Evolutionary conservation across 2,113 vertebrate genomes (phyloP).

Genomic region (Trematomus loennbergii): DNA sequence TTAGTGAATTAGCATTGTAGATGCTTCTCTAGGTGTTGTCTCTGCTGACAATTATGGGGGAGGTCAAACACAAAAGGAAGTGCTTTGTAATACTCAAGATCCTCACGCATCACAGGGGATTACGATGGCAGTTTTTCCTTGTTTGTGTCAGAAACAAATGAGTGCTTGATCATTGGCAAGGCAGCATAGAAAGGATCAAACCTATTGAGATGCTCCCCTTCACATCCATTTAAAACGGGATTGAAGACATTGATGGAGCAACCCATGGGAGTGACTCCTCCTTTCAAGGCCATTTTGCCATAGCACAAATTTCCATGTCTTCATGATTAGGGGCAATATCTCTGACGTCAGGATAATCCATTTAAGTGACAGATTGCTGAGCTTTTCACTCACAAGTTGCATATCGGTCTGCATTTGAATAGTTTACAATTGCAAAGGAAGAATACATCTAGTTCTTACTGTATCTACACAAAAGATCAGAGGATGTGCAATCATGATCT

Average conservation of each 20-base stretch:
- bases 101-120: not conserved
- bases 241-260: conserved; percentile 53
- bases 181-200: conserved; percentile 28
- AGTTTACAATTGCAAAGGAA: conserved; percentile 27
- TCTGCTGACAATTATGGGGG: conserved; percentile 4
- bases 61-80: conserved; percentile 41
- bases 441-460: conserved; percentile 36
- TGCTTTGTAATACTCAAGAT: not conserved
- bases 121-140: not conserved
- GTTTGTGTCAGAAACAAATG: conserved; percentile 51
- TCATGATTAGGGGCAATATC: conserved; percentile 69
- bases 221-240: conserved; percentile 38
- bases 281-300: conserved; percentile 52
- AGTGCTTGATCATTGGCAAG: conserved; percentile 39
- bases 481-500: conserved; percentile 3
- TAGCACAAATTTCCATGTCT: conserved; percentile 65
- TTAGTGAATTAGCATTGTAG: conserved; percentile 35
- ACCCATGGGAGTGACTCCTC: conserved; percentile 43
- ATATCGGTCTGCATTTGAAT: conserved; percentile 68
- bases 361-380: conserved; percentile 79
- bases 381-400: conserved; percentile 72
- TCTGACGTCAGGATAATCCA: conserved; percentile 67
- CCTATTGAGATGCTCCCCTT: conserved; percentile 44
- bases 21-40: conserved; percentile 24
- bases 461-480: conserved; percentile 1